Evolutionary conservation across 2,113 vertebrate species (phyloP).

Genomic region (Phodopus roborovskii): DNA sequence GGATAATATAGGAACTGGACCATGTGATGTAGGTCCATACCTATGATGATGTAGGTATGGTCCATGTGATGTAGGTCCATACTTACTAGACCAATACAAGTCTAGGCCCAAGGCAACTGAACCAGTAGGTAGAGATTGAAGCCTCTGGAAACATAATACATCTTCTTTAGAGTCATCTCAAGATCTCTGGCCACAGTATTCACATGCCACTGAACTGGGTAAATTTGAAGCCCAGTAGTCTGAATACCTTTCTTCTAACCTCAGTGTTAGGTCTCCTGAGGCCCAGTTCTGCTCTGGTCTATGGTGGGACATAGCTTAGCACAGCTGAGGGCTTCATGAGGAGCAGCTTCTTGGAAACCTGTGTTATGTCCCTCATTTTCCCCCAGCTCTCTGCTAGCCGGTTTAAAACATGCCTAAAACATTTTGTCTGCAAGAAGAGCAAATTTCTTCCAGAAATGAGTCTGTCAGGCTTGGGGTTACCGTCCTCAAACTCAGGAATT

Average conservation of each 20-base stretch:
- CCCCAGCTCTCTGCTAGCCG: not conserved
- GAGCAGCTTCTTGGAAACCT: not conserved
- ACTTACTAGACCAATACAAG: not conserved
- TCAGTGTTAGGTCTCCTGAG: fast-evolving
- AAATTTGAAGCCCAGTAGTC: not conserved
- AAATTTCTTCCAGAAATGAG: slow-evolving; percentile 1
- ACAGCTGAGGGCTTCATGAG: not conserved
- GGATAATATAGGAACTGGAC: not conserved
- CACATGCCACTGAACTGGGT: not conserved
- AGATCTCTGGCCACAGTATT: not conserved
- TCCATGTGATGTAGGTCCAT: not conserved
- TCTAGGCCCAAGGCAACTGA: not conserved
- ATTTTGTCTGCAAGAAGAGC: not conserved
- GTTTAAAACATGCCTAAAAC: not conserved
- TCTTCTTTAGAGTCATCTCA: not conserved
- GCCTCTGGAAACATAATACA: not conserved
- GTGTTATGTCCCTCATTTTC: not conserved
- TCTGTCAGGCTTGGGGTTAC: not conserved
- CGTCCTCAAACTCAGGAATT: not conserved
- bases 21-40: not conserved
- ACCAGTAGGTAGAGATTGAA: not conserved
- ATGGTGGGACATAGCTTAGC: not conserved
- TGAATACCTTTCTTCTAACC: not conserved
- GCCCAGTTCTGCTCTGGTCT: not conserved
- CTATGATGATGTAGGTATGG: not conserved